Conservation (phyloP, 2,113 vertebrate species). For the Sardina pilchardus region DNA sequence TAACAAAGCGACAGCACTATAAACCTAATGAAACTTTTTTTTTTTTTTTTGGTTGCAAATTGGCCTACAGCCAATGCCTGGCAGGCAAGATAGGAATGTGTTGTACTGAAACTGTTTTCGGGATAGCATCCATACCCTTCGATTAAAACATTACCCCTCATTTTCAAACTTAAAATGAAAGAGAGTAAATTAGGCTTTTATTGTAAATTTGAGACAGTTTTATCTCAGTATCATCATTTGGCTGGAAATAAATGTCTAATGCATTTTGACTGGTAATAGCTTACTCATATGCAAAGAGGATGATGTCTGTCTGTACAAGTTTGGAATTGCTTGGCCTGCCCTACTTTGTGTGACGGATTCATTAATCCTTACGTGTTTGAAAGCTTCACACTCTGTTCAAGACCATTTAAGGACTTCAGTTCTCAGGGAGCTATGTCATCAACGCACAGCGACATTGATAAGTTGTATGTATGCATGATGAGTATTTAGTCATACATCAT, state of each 20-base stretch:
- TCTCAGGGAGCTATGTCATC: not conserved
- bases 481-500: not conserved
- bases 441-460: not conserved
- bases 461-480: no score
- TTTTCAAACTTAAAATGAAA: not conserved
- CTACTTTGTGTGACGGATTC: not conserved
- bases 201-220: not conserved
- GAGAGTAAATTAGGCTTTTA: not conserved
- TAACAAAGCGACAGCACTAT: not conserved
- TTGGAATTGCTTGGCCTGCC: not conserved
- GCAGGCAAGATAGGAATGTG: not conserved
- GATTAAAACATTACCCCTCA: not conserved
- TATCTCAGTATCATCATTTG: not conserved
- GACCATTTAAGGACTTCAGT: not conserved
- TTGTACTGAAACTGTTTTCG: not conserved
- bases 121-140: not conserved
- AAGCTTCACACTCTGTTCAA: not conserved
- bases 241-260: not conserved
- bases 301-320: conserved; percentile 13
- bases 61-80: not conserved
- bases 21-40: not conserved
- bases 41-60: not conserved
- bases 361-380: not conserved
- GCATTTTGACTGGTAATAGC: not conserved
- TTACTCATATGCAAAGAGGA: not conserved